Base-by-base conservation (phyloP, 2,888 invertebrate species). In the Acanthosepion esculentum region DNA sequence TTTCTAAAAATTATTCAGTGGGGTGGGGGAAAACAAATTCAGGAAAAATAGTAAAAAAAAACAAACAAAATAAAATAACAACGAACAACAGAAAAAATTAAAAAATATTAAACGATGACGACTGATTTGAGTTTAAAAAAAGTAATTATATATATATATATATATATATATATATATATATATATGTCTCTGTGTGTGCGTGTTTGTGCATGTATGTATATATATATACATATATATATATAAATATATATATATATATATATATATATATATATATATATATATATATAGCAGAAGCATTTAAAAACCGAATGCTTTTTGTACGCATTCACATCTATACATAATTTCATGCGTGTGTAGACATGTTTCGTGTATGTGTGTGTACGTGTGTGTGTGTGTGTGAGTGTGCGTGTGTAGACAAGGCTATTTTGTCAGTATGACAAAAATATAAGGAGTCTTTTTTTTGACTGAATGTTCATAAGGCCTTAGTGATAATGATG, bases 191-290 rank as follows among this genome's bases (percentile, higher is more conserved):
- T 59, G 23, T 59, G 23, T 59, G 20, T 59, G 20, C 23, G 20
- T 59, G 20, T 59, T 1, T 59, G 20, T 59, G 20, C n/a, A 5
- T 59, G 23, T 26, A 2, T 23, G 23, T 59, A 59, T 59, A 59
- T 59, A 59, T 59, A 59, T 59, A 59, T 59, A 59, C 23, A 59
- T 59, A 59, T 64, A 64, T 64, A 64, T 64, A 64, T 64, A n/a
- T n/a, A 78, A n/a, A 5, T 59, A 59, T 26, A 2, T 23, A 59
- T 59, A 59, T 59, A 59, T 59, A 59, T 59, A 59, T 59, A 59
- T 59, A 59, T 59, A 59, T 59, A 59, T 64, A 64, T 64, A 64
- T 64, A 64, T 64, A n/a, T n/a, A 78, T 78, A 78, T 78, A 78
- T 78, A 78, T 78, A 78, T n/a, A 78, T 78, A 78, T 29, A 12